These are phyloP conservation scores for Yasuhikotakia modesta DNA, from an alignment of 2,797 vertebrate genomes.

Conservation along the genomic window DNA sequence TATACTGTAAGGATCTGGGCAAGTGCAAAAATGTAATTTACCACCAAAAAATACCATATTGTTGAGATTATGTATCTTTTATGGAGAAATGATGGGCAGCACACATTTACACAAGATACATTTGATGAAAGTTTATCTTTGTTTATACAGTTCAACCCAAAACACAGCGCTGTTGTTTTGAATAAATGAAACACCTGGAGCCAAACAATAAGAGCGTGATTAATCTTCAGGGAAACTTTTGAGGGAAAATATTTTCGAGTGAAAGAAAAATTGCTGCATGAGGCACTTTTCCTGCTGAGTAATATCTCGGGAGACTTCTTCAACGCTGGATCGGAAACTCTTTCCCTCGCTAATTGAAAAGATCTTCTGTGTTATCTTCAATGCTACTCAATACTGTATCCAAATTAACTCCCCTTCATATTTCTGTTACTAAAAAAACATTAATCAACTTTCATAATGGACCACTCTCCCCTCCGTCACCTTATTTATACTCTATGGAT, in stretches of 20 bases:
- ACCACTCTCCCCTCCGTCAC: conserved; percentile 22
- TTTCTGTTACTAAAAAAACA: conserved; percentile 40
- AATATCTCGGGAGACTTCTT: conserved; percentile 28
- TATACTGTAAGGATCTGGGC: no score
- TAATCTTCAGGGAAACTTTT: conserved; percentile 48
- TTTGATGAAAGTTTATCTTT: conserved; percentile 9
- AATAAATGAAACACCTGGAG: conserved; percentile 44
- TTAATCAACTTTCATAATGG: conserved; percentile 53
- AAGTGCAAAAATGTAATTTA: no score
- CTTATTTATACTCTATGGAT: conserved; percentile 51
- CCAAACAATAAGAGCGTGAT: conserved; percentile 46
- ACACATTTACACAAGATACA: not conserved
- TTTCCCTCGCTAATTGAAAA: conserved; percentile 41
- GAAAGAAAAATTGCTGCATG: conserved; percentile 40
- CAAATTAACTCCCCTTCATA: conserved; percentile 34
- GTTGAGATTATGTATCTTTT: not conserved
- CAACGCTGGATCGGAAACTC: not conserved
- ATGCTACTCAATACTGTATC: not conserved
- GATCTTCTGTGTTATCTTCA: conserved; percentile 3
- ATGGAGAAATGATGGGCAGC: not conserved
- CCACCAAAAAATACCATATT: no score
- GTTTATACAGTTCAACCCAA: conserved; percentile 29
- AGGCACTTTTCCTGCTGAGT: conserved; percentile 35
- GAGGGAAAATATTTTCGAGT: conserved; percentile 35
- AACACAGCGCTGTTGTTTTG: conserved; percentile 38